Evolutionary conservation across 1,140 invertebrate genomes (phyloP).

Genomic region (Pygmarrhopalites habei): DNA sequence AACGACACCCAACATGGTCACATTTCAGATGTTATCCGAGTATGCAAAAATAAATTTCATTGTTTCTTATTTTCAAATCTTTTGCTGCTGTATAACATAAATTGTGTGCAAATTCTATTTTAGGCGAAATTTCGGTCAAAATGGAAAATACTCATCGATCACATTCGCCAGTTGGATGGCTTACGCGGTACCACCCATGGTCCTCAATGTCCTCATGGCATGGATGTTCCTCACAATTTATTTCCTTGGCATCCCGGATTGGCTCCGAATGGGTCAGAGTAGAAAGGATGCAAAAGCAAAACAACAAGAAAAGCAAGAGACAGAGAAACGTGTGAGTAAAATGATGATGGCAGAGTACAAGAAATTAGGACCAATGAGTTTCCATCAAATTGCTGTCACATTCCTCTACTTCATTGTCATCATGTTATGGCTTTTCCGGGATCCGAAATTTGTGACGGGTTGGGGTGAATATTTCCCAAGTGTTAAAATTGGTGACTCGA

Average conservation of each 20-base stretch:
- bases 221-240: slow-evolving; percentile 54
- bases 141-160: slow-evolving; percentile 30
- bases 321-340: slow-evolving; percentile 44
- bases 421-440: slow-evolving; percentile 78
- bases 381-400: slow-evolving; percentile 69
- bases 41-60: too few relatives aligned
- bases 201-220: not conserved
- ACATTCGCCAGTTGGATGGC: slow-evolving; percentile 67
- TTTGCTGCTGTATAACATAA: not conserved
- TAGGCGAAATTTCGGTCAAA: too few relatives aligned
- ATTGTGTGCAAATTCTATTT: not conserved
- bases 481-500: slow-evolving; percentile 43
- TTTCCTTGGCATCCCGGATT: slow-evolving; percentile 55
- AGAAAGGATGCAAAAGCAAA: not conserved
- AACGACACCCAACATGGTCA: too few relatives aligned
- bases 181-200: slow-evolving; percentile 46
- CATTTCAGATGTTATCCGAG: too few relatives aligned
- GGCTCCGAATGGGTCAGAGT: slow-evolving; percentile 14
- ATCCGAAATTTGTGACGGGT: slow-evolving; percentile 73
- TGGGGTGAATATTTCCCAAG: slow-evolving; percentile 60
- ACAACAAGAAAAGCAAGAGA: slow-evolving; percentile 2
- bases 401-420: slow-evolving; percentile 69
- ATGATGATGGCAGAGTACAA: slow-evolving; percentile 61
- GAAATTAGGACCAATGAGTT: slow-evolving; percentile 67
- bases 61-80: not conserved